A percentile compares a stretch with the other conserved stretches of the same genome.
Evolutionary conservation across 2,113 vertebrate genomes (phyloP).

Genomic region (Rhea pennata): DNA sequence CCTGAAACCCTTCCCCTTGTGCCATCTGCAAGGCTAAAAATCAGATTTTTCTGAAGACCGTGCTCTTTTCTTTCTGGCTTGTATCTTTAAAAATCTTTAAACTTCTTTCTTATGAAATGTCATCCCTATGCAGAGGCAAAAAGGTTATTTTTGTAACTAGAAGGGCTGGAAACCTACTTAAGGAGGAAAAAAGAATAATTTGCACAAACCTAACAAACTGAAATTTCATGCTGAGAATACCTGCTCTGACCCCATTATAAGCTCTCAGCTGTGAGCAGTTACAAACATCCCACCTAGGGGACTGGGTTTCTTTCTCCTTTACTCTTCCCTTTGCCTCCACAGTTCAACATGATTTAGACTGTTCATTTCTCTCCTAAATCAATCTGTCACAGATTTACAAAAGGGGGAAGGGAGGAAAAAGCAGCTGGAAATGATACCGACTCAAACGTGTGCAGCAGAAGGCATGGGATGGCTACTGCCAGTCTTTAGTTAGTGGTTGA

Average conservation of each 20-base stretch:
- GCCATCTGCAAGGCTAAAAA: neutral
- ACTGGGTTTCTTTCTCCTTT: neutral
- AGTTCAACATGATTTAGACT: neutral
- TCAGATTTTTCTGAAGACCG: neutral
- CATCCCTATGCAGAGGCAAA: neutral
- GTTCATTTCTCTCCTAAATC: neutral
- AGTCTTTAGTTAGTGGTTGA: neutral
- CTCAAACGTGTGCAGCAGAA: neutral
- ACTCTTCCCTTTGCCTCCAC: neutral
- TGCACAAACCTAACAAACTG: neutral
- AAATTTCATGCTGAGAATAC: neutral
- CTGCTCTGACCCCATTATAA: neutral
- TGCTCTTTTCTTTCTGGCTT: neutral
- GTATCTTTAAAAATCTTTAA: neutral
- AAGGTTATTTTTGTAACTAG: constrained; percentile 1
- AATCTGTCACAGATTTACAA: neutral
- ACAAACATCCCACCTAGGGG: neutral
- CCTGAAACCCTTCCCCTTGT: neutral
- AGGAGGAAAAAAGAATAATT: neutral
- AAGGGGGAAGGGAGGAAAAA: neutral
- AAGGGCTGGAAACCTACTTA: neutral
- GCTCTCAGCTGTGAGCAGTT: neutral
- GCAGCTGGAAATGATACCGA: neutral
- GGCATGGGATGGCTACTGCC: neutral
- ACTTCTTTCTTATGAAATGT: neutral